Evolutionary conservation across 2,888 invertebrate genomes (phyloP), one percentile per base, ranked within the genome.

Genomic region (Sialis lutaria): DNA sequence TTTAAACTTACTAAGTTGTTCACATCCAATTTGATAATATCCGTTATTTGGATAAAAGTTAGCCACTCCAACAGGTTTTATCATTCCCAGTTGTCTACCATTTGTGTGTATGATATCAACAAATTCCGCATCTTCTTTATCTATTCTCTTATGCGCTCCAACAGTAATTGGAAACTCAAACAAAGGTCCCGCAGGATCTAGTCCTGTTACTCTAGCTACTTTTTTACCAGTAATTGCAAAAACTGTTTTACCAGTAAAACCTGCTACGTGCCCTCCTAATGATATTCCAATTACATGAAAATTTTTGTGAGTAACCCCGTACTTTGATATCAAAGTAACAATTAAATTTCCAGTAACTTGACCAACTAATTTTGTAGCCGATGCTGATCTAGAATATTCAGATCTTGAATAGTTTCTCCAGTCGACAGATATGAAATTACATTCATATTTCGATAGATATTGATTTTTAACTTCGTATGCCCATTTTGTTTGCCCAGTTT

Each of bases 31-130:
- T 50, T 67, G 67, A 13, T 63, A 55, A 2, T 61, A 58, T 40
- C 67, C 67, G 12, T 62, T 65, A 49, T 67, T 67, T 1, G 66
- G 66, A 53, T 63, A 67, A 52, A 65, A 65, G 51, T 67, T 66
- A 3, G 55, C 58, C 44, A 59, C 57, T 30, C 67, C 67, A 8
- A 65, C 46, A 3, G 64, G 60, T 47, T 60, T 55, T 6, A 60
- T 48, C 50, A 57, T 64, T 8, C 67, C 67, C 31, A 66, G 57
- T 33, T 63, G 56, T 42, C 65, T 65, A 6, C 63, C 64, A 47
- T 65, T 64, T 1, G 67, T 63, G 53, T 67, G 67, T 51, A 67
- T 61, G 5, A 64, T 55, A 50, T 67, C 67, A 1, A 67, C 64
- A 47, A 67, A 67, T 33, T 50, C 45, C 0, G 66, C 67, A 49